Conservation (phyloP, 2,888 invertebrate species). For the Hirtodrosophila duncani region DNA sequence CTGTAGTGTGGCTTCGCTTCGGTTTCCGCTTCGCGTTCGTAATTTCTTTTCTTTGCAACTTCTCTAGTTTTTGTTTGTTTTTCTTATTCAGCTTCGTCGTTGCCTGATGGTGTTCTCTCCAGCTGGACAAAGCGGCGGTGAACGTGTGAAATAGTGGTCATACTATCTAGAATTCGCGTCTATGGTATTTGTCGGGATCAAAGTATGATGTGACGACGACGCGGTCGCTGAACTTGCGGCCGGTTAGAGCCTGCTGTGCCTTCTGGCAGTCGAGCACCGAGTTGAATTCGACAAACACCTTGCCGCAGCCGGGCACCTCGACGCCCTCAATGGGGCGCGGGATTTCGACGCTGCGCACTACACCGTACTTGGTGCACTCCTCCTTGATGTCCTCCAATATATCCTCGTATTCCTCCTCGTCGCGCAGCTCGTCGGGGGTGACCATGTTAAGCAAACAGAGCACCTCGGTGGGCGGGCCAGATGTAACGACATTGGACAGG, state of each 20-base stretch:
- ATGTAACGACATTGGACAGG: constrained; percentile 91
- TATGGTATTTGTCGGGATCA: constrained; percentile 98
- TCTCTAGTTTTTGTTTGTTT: constrained; percentile 16
- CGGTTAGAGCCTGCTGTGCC: constrained; percentile 97
- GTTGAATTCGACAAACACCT: constrained; percentile 99
- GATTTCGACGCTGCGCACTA: constrained; percentile 97
- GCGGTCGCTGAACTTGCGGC: constrained; percentile 97
- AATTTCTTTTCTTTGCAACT: no score
- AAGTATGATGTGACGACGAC: constrained; percentile 99
- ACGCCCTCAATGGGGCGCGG: constrained; percentile 98
- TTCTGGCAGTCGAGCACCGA: constrained; percentile 97
- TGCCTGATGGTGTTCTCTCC: no score
- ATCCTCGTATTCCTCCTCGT: constrained; percentile 99
- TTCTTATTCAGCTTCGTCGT: no score
- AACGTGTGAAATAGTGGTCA: constrained; percentile 58
- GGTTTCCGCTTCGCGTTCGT: no score
- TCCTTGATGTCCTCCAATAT: constrained; percentile 98
- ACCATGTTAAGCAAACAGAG: constrained; percentile 99
- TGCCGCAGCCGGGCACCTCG: constrained; percentile 98
- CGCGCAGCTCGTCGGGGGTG: constrained; percentile 95
- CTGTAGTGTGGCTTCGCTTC: no score
- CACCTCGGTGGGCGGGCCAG: constrained; percentile 96
- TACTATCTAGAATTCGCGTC: constrained; percentile 91
- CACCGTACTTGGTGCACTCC: constrained; percentile 98
- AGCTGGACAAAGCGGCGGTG: constrained; percentile 57